These are phyloP conservation scores for Archocentrus centrarchus DNA, from an alignment of 2,113 vertebrate genomes.

Conservation along the genomic window DNA sequence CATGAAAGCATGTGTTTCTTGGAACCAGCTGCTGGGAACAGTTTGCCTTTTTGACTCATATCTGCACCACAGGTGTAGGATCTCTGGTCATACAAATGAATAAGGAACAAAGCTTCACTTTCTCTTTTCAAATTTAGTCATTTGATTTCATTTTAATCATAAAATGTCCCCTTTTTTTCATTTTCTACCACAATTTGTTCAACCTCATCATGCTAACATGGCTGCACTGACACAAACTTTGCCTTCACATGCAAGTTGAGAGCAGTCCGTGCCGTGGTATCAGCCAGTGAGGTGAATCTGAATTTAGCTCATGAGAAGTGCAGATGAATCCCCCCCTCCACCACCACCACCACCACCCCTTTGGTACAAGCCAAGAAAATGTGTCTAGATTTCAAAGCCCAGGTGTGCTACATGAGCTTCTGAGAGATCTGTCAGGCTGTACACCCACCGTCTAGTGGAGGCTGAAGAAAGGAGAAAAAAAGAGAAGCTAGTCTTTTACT, in stretches of 20 bases:
- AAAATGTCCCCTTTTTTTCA: neutral
- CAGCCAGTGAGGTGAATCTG: slow-evolving; percentile 40
- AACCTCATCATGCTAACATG: accelerated
- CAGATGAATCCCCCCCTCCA: slow-evolving; percentile 46
- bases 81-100: neutral
- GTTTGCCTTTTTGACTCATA: slow-evolving; percentile 37
- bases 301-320: slow-evolving; percentile 69
- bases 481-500: slow-evolving; percentile 72
- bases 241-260: neutral
- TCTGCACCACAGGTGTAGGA: slow-evolving; percentile 43
- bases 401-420: slow-evolving; percentile 72
- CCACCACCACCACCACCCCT: neutral
- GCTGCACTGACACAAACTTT: slow-evolving; percentile 14
- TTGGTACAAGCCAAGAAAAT: slow-evolving; percentile 53
- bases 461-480: slow-evolving; percentile 59
- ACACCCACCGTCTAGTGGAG: slow-evolving; percentile 54
- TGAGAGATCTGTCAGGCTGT: slow-evolving; percentile 76
- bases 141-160: neutral
- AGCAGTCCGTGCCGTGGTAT: slow-evolving; percentile 7
- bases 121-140: slow-evolving; percentile 53
- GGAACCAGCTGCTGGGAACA: slow-evolving; percentile 38
- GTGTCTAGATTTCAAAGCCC: slow-evolving; percentile 80
- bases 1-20: neutral
- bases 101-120: slow-evolving; percentile 21
- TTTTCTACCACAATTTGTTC: neutral